These are phyloP conservation scores for Epistrophella euchroma DNA, from an alignment of 2,888 invertebrate species.

Conservation along the genomic window DNA sequence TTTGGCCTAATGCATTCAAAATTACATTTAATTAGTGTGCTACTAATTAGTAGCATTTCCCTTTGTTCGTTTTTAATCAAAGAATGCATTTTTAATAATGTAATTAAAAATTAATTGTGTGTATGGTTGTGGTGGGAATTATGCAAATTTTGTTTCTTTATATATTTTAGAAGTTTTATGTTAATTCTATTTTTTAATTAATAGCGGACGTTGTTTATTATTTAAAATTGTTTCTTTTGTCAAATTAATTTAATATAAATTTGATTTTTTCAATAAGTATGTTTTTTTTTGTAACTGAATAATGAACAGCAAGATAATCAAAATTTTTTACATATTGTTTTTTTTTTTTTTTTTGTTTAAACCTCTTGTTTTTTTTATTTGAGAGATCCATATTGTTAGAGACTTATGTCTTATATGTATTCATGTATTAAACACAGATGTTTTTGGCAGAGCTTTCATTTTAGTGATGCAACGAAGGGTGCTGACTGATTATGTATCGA, in stretches of 20 bases:
- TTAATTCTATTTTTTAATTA: neutral
- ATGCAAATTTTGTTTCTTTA: constrained; percentile 6
- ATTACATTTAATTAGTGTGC: constrained; percentile 68
- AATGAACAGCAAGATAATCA: no score
- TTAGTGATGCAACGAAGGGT: no score
- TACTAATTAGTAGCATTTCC: constrained; percentile 72
- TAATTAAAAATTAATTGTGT: constrained; percentile 70
- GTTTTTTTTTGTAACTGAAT: no score
- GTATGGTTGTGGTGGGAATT: constrained; percentile 35
- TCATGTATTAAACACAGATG: no score
- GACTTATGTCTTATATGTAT: no score
- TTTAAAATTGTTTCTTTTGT: neutral
- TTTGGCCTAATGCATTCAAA: constrained; percentile 56
- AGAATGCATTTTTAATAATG: constrained; percentile 72
- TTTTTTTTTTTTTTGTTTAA: no score
- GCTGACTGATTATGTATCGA: no score
- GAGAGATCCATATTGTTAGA: no score
- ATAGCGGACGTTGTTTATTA: constrained; percentile 17
- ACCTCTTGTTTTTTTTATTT: no score
- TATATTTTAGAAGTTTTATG: neutral
- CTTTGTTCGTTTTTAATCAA: constrained; percentile 58
- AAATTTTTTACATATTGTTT: no score
- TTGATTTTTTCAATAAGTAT: neutral
- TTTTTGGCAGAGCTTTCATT: no score
- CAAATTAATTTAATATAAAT: neutral